Evolutionary conservation across 2,113 vertebrate genomes (phyloP), one percentile per base, ranked within the genome.

Genomic region (Sigmodon hispidus): DNA sequence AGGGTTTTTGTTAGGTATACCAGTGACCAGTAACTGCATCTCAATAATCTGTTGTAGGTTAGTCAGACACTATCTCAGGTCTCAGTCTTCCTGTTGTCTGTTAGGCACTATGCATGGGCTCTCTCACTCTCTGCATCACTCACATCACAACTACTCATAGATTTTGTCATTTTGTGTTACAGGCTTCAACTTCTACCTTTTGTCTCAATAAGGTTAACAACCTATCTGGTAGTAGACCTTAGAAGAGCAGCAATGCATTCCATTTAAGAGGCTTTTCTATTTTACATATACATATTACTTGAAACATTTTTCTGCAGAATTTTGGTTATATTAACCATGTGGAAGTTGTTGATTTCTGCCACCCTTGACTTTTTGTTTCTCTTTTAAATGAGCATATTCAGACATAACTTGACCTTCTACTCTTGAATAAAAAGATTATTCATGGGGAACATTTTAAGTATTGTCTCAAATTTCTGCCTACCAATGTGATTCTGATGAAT

Each of bases 181-280:
- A 43, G n/a, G 24, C 9, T 61, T 61, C 24, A 83, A 59, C n/a
- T 83, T 61, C 40, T 15, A 26, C 12, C 6, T 43, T 12, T 29
- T 43, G n/a, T 43, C n/a, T 59, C 11, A 13, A 26, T 26, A 24
- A 24, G n/a, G 22, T 15, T 16, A 55, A 7, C n/a, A 83, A 61
- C 29, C 9, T 16, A 9, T 43, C 55, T 43, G 34, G 13, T 81
- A 83, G 29, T 13, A 16, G n/a, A 80, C 21, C 1, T 24, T 36
- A 57, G 21, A 6, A 15, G 5, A 12, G 3, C 36, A 40, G 5
- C 22, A 59, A 12, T 0, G 6, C 12, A 40, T 29, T 2, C 21
- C 40, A 24, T 81, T 81, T 43, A 36, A 43, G n/a, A 12, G 22
- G 3, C 36, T 59, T 40, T 81, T 59, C 36, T 59, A 7, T 59